Evolutionary conservation across 2,797 vertebrate species (phyloP).

Genomic region (Lepidocolaptes lacrymiger): DNA sequence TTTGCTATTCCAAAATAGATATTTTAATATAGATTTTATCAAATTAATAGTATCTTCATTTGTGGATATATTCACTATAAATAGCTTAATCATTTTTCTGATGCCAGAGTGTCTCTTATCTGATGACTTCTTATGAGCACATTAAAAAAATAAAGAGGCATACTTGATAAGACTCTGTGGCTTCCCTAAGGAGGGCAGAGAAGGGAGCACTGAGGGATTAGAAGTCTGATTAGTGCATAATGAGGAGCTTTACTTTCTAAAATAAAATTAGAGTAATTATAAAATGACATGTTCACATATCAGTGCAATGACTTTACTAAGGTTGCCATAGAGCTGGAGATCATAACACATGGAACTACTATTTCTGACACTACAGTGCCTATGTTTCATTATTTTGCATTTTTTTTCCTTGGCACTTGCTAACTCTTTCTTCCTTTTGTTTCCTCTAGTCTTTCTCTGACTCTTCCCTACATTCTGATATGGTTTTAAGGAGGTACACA

Average conservation of each 20-base stretch:
- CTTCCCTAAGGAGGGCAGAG: slow-evolving; percentile 4
- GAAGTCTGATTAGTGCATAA: slow-evolving; percentile 32
- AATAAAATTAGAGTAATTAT: slow-evolving; percentile 53
- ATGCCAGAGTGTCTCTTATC: slow-evolving; percentile 12
- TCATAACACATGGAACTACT: not conserved
- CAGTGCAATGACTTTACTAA: not conserved
- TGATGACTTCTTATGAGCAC: not conserved
- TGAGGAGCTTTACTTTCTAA: slow-evolving; percentile 41
- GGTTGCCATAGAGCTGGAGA: slow-evolving; percentile 6
- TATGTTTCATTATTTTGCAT: not conserved
- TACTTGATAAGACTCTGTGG: not conserved
- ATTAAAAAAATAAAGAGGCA: slow-evolving; percentile 26
- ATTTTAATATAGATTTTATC: slow-evolving; percentile 1
- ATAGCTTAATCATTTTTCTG: slow-evolving; percentile 37
- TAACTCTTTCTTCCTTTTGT: not conserved
- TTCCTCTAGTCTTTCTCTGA: not conserved
- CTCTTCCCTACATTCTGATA: not conserved
- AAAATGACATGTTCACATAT: not conserved
- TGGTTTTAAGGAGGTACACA: not conserved
- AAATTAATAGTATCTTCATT: not conserved
- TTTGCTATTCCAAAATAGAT: not conserved
- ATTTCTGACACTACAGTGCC: not conserved
- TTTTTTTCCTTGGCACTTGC: not conserved
- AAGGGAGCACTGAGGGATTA: not conserved
- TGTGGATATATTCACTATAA: slow-evolving; percentile 25